phyloP scores from a whole-genome alignment of 1,140 invertebrate species.

The Proales similis region DNA sequence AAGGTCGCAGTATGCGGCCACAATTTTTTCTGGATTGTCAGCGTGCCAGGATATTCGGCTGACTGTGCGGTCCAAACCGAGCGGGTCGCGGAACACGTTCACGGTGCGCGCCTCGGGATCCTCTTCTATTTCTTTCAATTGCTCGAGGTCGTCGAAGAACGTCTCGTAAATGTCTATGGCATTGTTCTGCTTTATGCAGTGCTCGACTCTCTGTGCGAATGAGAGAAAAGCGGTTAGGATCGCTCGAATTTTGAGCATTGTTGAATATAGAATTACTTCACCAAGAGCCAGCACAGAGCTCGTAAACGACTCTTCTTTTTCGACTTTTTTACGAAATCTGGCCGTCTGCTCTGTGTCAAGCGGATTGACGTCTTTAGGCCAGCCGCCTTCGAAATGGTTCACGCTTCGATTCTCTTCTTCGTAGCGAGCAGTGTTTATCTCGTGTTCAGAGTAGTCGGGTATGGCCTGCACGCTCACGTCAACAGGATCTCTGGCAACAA shows the following conservation, averaged over 20 bases:
- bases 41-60: constrained; percentile 81
- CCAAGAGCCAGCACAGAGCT: constrained; percentile 70
- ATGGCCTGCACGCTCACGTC: constrained; percentile 52
- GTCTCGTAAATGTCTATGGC: constrained; percentile 83
- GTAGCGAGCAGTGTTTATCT: constrained; percentile 69
- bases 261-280: constrained; percentile 47
- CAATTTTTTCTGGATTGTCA: constrained; percentile 68
- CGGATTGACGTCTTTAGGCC: constrained; percentile 89
- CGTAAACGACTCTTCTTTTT: constrained; percentile 87
- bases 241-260: not conserved
- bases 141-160: constrained; percentile 64
- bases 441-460: constrained; percentile 54
- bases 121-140: constrained; percentile 50
- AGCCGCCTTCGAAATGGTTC: constrained; percentile 86
- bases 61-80: constrained; percentile 66
- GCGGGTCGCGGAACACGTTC: constrained; percentile 56
- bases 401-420: constrained; percentile 72
- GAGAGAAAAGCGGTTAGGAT: too few species aligned
- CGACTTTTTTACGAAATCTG: constrained; percentile 81
- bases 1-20: constrained; percentile 75
- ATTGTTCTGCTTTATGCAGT: constrained; percentile 82
- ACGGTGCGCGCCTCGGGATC: constrained; percentile 54
- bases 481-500: constrained; percentile 60
- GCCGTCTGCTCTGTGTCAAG: constrained; percentile 78
- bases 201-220: too few species aligned